Percentiles rank a stretch among this genome's conserved stretches.
phyloP scores from a whole-genome alignment of 2,888 invertebrate species.

The Scaptomyza caliginosa region DNA sequence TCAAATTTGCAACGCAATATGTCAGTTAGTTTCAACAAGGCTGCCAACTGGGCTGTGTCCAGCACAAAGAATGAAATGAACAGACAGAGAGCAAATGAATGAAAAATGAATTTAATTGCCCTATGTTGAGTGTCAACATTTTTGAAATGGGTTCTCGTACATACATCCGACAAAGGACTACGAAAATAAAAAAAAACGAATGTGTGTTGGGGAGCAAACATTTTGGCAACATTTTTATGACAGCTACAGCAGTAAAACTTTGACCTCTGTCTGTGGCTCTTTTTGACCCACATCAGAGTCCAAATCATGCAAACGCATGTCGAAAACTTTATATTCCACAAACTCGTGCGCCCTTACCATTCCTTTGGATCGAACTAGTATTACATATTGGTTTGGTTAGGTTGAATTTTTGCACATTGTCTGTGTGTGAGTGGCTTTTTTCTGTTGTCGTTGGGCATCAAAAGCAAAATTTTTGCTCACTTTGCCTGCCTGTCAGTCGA shows the following conservation, averaged over 20 bases:
- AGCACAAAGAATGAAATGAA: background rate
- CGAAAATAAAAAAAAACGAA: conserved; percentile 9
- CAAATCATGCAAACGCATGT: conserved; percentile 58
- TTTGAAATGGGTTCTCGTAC: conserved; percentile 75
- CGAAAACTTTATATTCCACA: conserved; percentile 39
- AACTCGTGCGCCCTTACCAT: too few species aligned
- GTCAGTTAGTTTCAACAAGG: conserved; percentile 73
- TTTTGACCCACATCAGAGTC: conserved; percentile 72
- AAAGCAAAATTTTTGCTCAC: conserved; percentile 47
- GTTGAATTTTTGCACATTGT: conserved; percentile 29
- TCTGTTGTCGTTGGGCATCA: conserved; percentile 55
- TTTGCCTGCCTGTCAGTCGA: conserved; percentile 45
- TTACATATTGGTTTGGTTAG: conserved; percentile 20
- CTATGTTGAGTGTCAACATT: conserved; percentile 78
- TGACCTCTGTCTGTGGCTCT: conserved; percentile 59
- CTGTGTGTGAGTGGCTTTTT: background rate
- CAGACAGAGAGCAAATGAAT: conserved; percentile 56
- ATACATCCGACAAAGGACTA: conserved; percentile 20
- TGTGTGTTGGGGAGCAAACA: conserved; percentile 35
- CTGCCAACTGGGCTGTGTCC: conserved; percentile 70
- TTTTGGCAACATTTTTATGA: conserved; percentile 76
- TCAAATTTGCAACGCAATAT: conserved; percentile 71
- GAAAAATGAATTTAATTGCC: conserved; percentile 80
- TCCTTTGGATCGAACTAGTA: conserved; percentile 25
- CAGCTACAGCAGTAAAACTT: conserved; percentile 77